Base-by-base conservation (phyloP, 35 echinoderm and acorn worm genomes). In the Chiridota heheva region DNA sequence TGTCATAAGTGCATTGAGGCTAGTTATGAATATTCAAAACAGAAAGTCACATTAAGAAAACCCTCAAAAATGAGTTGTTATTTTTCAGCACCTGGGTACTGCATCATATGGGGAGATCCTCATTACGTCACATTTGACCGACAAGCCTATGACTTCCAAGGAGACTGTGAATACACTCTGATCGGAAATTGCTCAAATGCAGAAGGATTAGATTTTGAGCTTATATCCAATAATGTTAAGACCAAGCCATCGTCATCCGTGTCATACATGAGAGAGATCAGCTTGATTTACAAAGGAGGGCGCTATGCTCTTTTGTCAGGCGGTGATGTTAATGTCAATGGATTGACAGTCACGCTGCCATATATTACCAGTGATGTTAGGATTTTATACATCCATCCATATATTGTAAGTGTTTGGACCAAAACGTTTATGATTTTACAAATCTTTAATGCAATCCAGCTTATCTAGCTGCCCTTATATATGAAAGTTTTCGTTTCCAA, bases 51-150 rank as follows among this genome's bases (percentile, higher is more conserved):
- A n/a, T n/a, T n/a, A n/a, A n/a, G n/a, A n/a, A n/a, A n/a, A n/a
- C n/a, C n/a, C n/a, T n/a, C n/a, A n/a, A n/a, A n/a, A n/a, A n/a
- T n/a, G n/a, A n/a, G n/a, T n/a, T n/a, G 18, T 41, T 60, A 27
- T 7, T 63, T 24, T 60, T 3, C 63, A 90, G 87, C 63, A 20
- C 69, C 43, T 33, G 70, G 68, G 3, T 60, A 20, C 4, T 92
- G 89, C 42, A 86, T 47, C 8, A 55, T 69, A 4, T 86, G 74
- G 55, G 89, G 89, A 73, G 89, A 92, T 81, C 89, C 89, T 17
- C 89, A 92, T 81, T 92, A 92, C 67, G 67, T 86, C 58, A 92
- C 82, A 35, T 92, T 92, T 67, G 89, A 92, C 36, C 82, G 55
- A 13, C 40, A 48, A 0, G 16, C 28, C 1, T 92, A 73, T 58